Base-by-base conservation (phyloP, 2,797 vertebrate species). In the Danio albolineatus region DNA sequence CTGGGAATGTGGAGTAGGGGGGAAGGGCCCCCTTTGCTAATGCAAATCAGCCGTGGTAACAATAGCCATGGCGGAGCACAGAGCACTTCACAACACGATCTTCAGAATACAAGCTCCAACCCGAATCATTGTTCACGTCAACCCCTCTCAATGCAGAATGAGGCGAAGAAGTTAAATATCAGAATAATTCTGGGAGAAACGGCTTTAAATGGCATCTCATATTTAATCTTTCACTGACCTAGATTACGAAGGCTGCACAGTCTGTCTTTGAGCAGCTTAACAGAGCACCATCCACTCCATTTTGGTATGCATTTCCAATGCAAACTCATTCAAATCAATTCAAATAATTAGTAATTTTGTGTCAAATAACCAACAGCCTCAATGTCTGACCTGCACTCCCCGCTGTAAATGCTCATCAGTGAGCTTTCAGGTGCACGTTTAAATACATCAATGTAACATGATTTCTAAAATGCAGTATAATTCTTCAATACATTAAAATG, bases 11-110 rank as follows among this genome's bases (percentile, higher is more conserved):
- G 75, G 77, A 74, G 77, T 60, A 67, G 17, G 41, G 64, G 81
- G 82, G 87, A 76, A 60, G 84, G 85, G 77, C 73, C 62, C 59
- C 85, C 80, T 86, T 86, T 83, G 88, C 87, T 88, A 85, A 91
- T 91, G 89, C 88, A 90, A 91, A 92, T 91, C 84, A 90, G 88
- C 77, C 78, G 43, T 73, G 76, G 82, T 84, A 88, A 91, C 88
- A 91, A 92, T 89, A 89, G 84, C 81, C 78, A 84, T 69, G 72
- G 82, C 76, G 54, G 73, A 82, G 76, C 70, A 69, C 79, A 71
- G 79, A 77, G 77, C 57, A 79, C 77, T 80, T 65, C 56, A 83
- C 76, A 56, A 82, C 76, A 78, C 56, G 39, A 67, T 56, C 51
- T 43, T 73, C 54, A 60, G 75, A 74, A 82, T 13, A 59, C 62